Evolutionary conservation across 2,113 vertebrate genomes (phyloP), one percentile per base, ranked within the genome.

Genomic region (Pheucticus melanocephalus): DNA sequence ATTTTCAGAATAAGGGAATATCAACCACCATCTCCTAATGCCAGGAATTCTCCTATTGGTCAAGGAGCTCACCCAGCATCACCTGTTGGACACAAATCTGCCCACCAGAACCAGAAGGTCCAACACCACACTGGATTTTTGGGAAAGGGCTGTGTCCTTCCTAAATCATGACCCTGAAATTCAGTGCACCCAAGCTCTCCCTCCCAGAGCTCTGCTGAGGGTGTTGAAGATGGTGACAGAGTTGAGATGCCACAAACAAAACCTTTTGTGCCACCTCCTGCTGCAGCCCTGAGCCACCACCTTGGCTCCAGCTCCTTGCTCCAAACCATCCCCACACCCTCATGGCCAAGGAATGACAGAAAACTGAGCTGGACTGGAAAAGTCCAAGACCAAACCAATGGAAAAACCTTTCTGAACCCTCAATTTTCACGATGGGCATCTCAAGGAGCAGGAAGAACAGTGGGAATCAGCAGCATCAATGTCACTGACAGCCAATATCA

Each of bases 381-480:
- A 86, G 5, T 24, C 45, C 65, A 42, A 59, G 35, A 88, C 35
- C 30, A 76, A 88, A 86, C 10, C 15, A 30, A 56, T 0, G 44
- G 31, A 12, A 66, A 83, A 88, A 51, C 24, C 24, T 65, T 56
- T 21, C 44, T 13, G 33, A 76, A 76, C 23, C 37, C 20, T 37
- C 3, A 1, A 47, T 48, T 83, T 68, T 53, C 10, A 28, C 0
- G 0, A 25, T 1, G 8, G 39, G 28, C 7, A 45, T 20, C 79
- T 70, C 57, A 42, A 72, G 19, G 53, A 91, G 27, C 20, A 11
- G 22, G 5, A 80, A 17, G 22, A 81, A 77, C 0, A 0, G 33
- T 22, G 35, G 30, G 54, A n/a, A 40, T 61, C 81, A 60, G 25
- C 28, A 47, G 56, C 59, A 53, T 13, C 53, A 3, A 3, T 1